These are phyloP conservation scores for Muraenolepis orangiensis DNA, from an alignment of 2,797 vertebrate genomes.

Conservation along the genomic window DNA sequence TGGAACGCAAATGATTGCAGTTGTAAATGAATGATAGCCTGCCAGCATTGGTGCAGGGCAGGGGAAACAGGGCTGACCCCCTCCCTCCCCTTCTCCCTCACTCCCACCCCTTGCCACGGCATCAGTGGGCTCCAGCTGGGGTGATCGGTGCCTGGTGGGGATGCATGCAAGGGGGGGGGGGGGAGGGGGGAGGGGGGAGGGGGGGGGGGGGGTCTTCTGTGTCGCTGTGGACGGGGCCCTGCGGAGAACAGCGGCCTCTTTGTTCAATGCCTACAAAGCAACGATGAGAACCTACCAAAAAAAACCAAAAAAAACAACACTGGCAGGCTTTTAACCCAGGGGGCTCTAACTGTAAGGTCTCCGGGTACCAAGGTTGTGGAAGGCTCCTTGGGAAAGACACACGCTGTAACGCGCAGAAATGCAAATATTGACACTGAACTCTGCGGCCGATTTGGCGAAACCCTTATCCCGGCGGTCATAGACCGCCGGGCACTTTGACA, in stretches of 20 bases:
- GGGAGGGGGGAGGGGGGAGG: no score
- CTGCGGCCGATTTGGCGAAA: not conserved
- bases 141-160: conserved; percentile 52
- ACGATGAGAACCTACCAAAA: conserved; percentile 20
- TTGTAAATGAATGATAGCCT: not conserved
- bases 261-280: conserved; percentile 46
- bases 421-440: conserved; percentile 14
- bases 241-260: conserved; percentile 59
- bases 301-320: conserved; percentile 7
- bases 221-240: conserved; percentile 2
- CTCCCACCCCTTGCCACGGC: not conserved
- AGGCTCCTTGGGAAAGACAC: no score
- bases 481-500: no score
- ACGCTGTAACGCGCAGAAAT: conserved; percentile 3
- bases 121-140: not conserved
- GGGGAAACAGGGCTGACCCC: not conserved
- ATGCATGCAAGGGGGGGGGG: conserved; percentile 12
- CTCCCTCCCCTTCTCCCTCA: not conserved
- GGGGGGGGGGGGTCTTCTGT: no score
- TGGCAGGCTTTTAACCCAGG: not conserved
- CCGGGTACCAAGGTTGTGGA: no score
- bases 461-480: no score
- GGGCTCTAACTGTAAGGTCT: no score
- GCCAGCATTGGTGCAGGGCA: not conserved
- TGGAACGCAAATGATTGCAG: no score